Base-by-base conservation (phyloP, 1,140 invertebrate genomes). In the Solenopsis invicta region DNA sequence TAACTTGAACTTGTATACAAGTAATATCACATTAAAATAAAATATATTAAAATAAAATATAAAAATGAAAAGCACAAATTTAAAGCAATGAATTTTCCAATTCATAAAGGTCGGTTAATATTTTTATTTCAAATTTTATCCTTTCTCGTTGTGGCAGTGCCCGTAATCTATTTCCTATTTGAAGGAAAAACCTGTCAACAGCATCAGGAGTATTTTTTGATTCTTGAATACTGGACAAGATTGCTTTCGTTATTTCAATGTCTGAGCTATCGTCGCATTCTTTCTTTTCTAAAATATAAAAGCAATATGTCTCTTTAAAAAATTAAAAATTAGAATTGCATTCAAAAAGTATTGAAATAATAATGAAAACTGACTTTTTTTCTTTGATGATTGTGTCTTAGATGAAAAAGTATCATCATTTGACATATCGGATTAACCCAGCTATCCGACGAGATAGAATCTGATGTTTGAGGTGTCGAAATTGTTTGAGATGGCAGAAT, bases 341-440 rank as follows among this genome's bases (percentile, higher is more conserved):
- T 6, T 64, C 29, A 64, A 64, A 64, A 6, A 64, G 9, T 64
- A 64, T 64, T 64, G 29, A 8, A 16, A 64, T 37, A 64, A 64
- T 62, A 64, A 64, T 64, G n/a, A n/a, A n/a, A 64, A 64, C 16
- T 64, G 29, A 64, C 62, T 64, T 64, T 16, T 64, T 64, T 64
- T 64, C 34, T 64, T 64, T 64, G 61, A 64, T 64, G 62, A 64
- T 64, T 64, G 34, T 16, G 29, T 64, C 5, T 37, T 64, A 16
- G 8, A 4, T 62, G 59, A 64, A 5, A 5, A 34, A 64, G 62
- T 8, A 64, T 64, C 16, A 64, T 64, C 34, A 64, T 0, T 64
- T 64, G 29, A 4, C 5, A 2, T 5, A 64, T 64, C 16, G 3
- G 62, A 64, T 37, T 64, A 9, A 18, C 0, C 62, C 29, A 64